These are phyloP conservation scores for Micromesistius poutassou DNA, from an alignment of 2,797 vertebrate genomes.

Conservation along the genomic window DNA sequence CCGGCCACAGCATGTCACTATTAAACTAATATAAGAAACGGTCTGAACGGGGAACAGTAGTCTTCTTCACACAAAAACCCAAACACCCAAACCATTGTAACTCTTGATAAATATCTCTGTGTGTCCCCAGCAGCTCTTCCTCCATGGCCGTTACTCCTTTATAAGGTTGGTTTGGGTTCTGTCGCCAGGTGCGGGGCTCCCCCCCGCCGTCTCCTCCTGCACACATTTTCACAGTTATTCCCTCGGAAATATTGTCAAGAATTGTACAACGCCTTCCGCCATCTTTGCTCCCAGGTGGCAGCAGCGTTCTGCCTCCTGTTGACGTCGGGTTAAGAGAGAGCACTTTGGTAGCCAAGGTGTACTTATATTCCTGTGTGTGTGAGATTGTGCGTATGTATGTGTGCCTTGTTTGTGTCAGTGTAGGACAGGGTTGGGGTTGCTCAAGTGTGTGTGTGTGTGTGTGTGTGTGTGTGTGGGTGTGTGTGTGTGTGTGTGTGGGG, in stretches of 20 bases:
- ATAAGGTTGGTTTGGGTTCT: constrained; percentile 67
- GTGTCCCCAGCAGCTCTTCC: constrained; percentile 62
- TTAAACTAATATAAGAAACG: constrained; percentile 72
- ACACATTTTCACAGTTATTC: constrained; percentile 70
- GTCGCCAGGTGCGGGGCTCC: constrained; percentile 56
- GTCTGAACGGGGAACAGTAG: constrained; percentile 55
- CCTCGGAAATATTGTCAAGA: constrained; percentile 69
- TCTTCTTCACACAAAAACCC: constrained; percentile 39
- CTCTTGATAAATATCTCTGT: constrained; percentile 56
- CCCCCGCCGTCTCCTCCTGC: constrained; percentile 47
- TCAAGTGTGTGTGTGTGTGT: constrained; percentile 34
- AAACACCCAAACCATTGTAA: constrained; percentile 51
- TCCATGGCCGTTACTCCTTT: constrained; percentile 71
- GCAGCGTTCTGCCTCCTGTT: constrained; percentile 62
- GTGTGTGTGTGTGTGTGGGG: constrained; percentile 41
- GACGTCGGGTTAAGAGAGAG: constrained; percentile 78
- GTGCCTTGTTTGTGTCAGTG: constrained; percentile 27
- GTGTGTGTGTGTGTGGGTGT: constrained; percentile 30
- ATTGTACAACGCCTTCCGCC: constrained; percentile 60
- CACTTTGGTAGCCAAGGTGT: constrained; percentile 81
- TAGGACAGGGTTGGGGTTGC: neutral
- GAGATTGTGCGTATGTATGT: constrained; percentile 38
- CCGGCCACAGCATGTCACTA: constrained; percentile 79
- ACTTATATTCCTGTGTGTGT: constrained; percentile 29
- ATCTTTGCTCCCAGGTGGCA: constrained; percentile 64